These are phyloP conservation scores for Goniozus legneri DNA, from an alignment of 1,140 invertebrate genomes.

Conservation along the genomic window DNA sequence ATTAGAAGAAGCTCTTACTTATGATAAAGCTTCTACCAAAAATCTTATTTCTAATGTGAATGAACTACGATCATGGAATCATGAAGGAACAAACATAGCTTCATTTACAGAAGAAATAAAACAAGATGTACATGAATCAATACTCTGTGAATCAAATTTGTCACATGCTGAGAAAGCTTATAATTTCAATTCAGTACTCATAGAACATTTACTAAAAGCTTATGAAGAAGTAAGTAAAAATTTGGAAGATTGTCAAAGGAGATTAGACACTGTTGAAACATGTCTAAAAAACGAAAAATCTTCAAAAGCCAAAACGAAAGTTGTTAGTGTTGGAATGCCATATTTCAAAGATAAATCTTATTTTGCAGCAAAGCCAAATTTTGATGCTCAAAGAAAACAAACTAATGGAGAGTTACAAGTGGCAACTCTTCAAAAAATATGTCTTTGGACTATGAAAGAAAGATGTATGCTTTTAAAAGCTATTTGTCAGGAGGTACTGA, in stretches of 20 bases:
- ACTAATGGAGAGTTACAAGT: conserved; percentile 38
- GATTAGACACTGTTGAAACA: conserved; percentile 19
- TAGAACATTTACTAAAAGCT: conserved; percentile 15
- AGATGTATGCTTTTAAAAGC: conserved; percentile 34
- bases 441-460: conserved; percentile 38
- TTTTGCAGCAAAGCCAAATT: conserved; percentile 41
- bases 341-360: conserved; percentile 50
- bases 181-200: conserved; percentile 31
- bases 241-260: conserved; percentile 30
- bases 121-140: neutral
- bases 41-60: neutral
- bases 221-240: conserved; percentile 23
- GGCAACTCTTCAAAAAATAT: conserved; percentile 28
- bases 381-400: conserved; percentile 44
- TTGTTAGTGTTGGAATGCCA: conserved; percentile 40
- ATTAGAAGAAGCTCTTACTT: conserved; percentile 29
- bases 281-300: conserved; percentile 1
- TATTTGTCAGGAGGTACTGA: conserved; percentile 28
- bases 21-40: neutral
- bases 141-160: neutral
- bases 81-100: neutral
- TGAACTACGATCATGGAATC: neutral
- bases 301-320: conserved; percentile 9
- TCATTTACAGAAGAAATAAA: neutral
- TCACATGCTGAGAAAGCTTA: neutral